Evolutionary conservation across 2,888 invertebrate species (phyloP), one percentile per base, ranked within the genome.

Genomic region (Oscheius sp.): DNA sequence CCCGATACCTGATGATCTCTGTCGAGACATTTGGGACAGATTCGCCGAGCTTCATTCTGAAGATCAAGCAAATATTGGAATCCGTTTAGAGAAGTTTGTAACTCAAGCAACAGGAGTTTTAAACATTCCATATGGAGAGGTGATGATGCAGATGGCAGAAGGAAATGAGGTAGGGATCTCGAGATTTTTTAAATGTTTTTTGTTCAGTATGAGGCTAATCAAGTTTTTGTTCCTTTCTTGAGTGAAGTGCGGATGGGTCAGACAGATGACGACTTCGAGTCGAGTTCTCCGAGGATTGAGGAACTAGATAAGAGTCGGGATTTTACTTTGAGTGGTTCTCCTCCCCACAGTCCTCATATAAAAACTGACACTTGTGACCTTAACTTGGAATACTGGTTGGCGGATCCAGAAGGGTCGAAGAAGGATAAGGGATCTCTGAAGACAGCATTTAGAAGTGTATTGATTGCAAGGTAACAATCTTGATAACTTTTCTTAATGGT

Each of bases 121-220:
- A 32, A 78, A 83, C 54, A 59, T 86, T 45, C 83, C 82, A 8
- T 83, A 86, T 45, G 86, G 86, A 9, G 86, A 86, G 63, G 85
- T 82, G 9, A 81, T 85, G 80, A 67, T 85, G 1, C 85, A 85
- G 47, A 22, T 74, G 49, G 47, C 71, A 0, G 70, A 74, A 1
- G 33, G 64, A 17, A 69, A 69, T 47, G 62, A 72, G 56, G 78
- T 74, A 56, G 36, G 68, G 3, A 6, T n/a, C n/a, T n/a, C n/a
- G n/a, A n/a, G n/a, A n/a, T n/a, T n/a, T n/a, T 41, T 38, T 1
- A 6, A n/a, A 17, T n/a, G 14, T 28, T 30, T 33, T 22, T 36
- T 26, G 38, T 72, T 44, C 70, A 84, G 71, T 20, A 20, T 9
- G 71, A 71, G 30, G 20, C 33, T 3, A 70, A 71, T 20, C 63